phyloP scores from a whole-genome alignment of 2,888 invertebrate genomes.

The Lobophora halterata region DNA sequence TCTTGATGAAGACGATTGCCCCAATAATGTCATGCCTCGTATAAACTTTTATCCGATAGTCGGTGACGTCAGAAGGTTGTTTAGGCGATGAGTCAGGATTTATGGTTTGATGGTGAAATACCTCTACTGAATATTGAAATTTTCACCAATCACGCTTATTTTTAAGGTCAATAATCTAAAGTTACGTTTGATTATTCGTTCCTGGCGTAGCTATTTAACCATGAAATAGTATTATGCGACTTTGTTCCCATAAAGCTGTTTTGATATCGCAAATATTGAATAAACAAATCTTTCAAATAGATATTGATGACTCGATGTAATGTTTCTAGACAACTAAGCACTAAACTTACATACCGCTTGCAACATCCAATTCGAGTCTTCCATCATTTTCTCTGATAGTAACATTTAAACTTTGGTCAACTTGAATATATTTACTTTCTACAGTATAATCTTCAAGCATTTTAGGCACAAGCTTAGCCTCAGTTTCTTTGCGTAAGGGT shows the following conservation, averaged over 20 bases:
- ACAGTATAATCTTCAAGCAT: conserved; percentile 12
- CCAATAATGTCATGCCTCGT: conserved; percentile 57
- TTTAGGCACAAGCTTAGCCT: conserved; percentile 9
- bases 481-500: conserved; percentile 15
- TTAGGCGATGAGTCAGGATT: conserved; percentile 43
- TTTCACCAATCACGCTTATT: conserved; percentile 32
- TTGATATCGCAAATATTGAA: conserved; percentile 11
- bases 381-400: conserved; percentile 17
- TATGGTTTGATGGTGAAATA: conserved; percentile 42
- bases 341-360: conserved; percentile 21
- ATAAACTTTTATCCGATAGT: conserved; percentile 62
- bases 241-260: conserved; percentile 11
- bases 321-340: too few species aligned
- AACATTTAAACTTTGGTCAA: conserved; percentile 12
- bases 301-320: too few species aligned
- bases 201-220: conserved; percentile 9
- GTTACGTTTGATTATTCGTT: conserved; percentile 26
- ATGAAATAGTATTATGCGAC: conserved; percentile 12
- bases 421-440: conserved; percentile 14
- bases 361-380: conserved; percentile 13
- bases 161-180: conserved; percentile 31
- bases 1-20: conserved; percentile 58
- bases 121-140: conserved; percentile 36
- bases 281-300: conserved; percentile 4
- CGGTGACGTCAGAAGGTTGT: conserved; percentile 61